A percentile compares a stretch with the other conserved stretches of the same genome.
phyloP scores from a whole-genome alignment of 1,140 invertebrate species.

The Calephelis virginiensis region DNA sequence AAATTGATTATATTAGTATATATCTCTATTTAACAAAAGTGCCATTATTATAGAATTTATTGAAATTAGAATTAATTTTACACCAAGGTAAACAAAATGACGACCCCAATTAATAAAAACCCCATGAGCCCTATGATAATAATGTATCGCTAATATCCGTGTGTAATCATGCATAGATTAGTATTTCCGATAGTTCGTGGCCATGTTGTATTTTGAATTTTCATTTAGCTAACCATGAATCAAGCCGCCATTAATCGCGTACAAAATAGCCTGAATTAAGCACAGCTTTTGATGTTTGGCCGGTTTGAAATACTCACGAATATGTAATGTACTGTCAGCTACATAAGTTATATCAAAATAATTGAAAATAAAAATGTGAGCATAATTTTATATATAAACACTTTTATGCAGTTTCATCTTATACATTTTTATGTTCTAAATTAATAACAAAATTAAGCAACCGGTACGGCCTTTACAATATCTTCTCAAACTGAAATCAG shows the following conservation, averaged over 20 bases:
- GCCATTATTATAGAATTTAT: no score
- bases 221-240: constrained; percentile 24
- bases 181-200: constrained; percentile 13
- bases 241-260: constrained; percentile 21
- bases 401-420: no score
- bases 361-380: no score
- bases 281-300: constrained; percentile 19
- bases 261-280: constrained; percentile 23
- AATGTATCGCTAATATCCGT: constrained; percentile 14
- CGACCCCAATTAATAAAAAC: constrained; percentile 2
- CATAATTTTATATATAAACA: no score
- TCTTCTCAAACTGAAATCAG: no score
- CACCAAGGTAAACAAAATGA: neutral
- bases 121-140: neutral
- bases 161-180: constrained; percentile 20
- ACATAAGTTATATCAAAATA: neutral
- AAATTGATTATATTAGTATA: no score
- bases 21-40: no score
- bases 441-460: no score
- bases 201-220: constrained; percentile 23
- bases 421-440: no score
- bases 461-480: no score
- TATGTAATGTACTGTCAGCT: constrained; percentile 6
- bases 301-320: constrained; percentile 5
- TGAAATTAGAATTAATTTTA: neutral